A percentile compares a stretch with the other conserved stretches of the same genome.
Evolutionary conservation across 1,140 invertebrate species (phyloP).

Genomic region (Eulimnadia texana): DNA sequence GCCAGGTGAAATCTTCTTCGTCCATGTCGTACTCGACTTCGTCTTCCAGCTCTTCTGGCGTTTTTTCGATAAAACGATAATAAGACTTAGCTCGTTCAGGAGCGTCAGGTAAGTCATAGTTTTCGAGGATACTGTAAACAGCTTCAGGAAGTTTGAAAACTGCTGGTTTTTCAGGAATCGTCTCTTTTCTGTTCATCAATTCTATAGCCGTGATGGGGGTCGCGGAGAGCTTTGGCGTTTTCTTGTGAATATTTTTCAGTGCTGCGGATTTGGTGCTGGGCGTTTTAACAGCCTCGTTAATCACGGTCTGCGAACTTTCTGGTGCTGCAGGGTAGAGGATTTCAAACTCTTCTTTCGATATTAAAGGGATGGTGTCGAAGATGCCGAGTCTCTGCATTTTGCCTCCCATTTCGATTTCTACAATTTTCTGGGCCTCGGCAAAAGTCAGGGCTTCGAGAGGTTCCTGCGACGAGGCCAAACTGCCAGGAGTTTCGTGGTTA

Average conservation of each 20-base stretch:
- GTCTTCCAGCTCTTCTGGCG: slow-evolving; percentile 83
- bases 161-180: slow-evolving; percentile 18
- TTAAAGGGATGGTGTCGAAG: slow-evolving; percentile 30
- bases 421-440: slow-evolving; percentile 61
- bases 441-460: slow-evolving; percentile 47
- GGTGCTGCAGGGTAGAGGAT: slow-evolving; percentile 2
- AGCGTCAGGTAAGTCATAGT: slow-evolving; percentile 14
- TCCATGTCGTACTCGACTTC: slow-evolving; percentile 95
- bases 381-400: slow-evolving; percentile 37
- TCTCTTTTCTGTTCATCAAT: slow-evolving; percentile 25
- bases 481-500: slow-evolving; percentile 46
- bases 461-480: background rate
- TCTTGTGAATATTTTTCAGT: slow-evolving; percentile 21
- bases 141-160: slow-evolving; percentile 13
- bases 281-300: slow-evolving; percentile 20
- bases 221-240: slow-evolving; percentile 24
- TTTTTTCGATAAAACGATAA: slow-evolving; percentile 62
- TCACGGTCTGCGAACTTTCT: slow-evolving; percentile 15
- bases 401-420: slow-evolving; percentile 67
- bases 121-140: slow-evolving; percentile 9
- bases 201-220: background rate
- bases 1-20: slow-evolving; percentile 89
- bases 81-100: slow-evolving; percentile 14
- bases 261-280: slow-evolving; percentile 18
- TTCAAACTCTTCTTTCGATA: slow-evolving; percentile 16